These are phyloP conservation scores for Oreortyx pictus DNA, from an alignment of 2,797 vertebrate species.

Conservation along the genomic window DNA sequence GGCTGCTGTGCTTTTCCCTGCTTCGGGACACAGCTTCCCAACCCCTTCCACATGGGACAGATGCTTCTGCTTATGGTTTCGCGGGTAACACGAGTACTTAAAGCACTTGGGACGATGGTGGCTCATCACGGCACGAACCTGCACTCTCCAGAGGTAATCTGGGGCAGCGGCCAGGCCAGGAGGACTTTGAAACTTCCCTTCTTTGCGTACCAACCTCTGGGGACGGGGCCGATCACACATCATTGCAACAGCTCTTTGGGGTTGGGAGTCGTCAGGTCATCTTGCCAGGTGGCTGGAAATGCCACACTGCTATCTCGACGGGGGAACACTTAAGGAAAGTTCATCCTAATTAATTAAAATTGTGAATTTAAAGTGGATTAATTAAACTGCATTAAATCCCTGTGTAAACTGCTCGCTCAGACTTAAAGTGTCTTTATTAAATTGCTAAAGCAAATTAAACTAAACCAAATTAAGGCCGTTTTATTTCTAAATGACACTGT, in stretches of 20 bases:
- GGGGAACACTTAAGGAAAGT: constrained; percentile 17
- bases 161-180: background rate
- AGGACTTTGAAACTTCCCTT: constrained; percentile 23
- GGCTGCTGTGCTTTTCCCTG: background rate
- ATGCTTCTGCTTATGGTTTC: constrained; percentile 45
- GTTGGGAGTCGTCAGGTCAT: background rate
- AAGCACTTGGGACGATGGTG: constrained; percentile 34
- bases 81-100: constrained; percentile 10
- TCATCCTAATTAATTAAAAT: constrained; percentile 50
- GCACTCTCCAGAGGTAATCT: constrained; percentile 40
- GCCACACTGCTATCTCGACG: background rate
- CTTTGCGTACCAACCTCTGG: background rate
- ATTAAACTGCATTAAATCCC: constrained; percentile 63
- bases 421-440: constrained; percentile 64
- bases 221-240: background rate
- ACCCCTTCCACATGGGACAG: constrained; percentile 9
- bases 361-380: constrained; percentile 62
- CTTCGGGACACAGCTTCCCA: background rate
- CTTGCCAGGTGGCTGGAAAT: background rate
- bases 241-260: background rate
- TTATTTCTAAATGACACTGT: constrained; percentile 63
- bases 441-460: constrained; percentile 46
- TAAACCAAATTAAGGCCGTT: constrained; percentile 64
- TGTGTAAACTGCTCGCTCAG: constrained; percentile 55
- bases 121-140: constrained; percentile 35